Percentiles rank a stretch among this genome's conserved stretches.
Conservation (phyloP, 2,888 invertebrate species). For the Chrysina gloriosa region DNA sequence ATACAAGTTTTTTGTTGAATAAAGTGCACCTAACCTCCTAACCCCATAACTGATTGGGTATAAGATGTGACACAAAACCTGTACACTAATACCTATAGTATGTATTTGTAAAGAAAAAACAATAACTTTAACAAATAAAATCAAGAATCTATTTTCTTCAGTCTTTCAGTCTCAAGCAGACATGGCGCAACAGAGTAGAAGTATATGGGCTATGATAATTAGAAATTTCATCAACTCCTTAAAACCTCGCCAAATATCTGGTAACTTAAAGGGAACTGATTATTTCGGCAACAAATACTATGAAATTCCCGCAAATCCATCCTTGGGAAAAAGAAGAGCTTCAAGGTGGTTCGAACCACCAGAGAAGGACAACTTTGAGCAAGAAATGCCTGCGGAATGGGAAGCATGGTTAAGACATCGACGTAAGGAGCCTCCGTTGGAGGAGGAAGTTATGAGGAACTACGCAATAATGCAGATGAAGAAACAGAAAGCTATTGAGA, state of each 20-base stretch:
- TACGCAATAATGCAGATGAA: slow-evolving; percentile 78
- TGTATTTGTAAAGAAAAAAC: no score
- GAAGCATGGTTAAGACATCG: slow-evolving; percentile 83
- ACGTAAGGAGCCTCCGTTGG: slow-evolving; percentile 74
- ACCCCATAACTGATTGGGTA: no score
- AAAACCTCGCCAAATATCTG: slow-evolving; percentile 68
- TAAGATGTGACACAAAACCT: no score
- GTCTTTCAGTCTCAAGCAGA: not conserved
- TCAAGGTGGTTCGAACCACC: slow-evolving; percentile 63
- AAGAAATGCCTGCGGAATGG: slow-evolving; percentile 88
- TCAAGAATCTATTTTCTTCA: no score
- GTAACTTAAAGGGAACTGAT: slow-evolving; percentile 76
- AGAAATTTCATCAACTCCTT: slow-evolving; percentile 75
- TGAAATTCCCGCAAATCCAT: slow-evolving; percentile 78
- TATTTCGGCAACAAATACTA: slow-evolving; percentile 85
- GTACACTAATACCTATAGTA: no score
- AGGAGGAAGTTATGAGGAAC: slow-evolving; percentile 79
- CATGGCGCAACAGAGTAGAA: slow-evolving; percentile 50
- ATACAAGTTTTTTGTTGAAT: no score
- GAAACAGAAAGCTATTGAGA: slow-evolving; percentile 78
- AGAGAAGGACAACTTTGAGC: slow-evolving; percentile 73
- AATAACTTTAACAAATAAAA: no score
- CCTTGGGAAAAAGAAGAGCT: slow-evolving; percentile 73
- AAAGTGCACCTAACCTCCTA: no score
- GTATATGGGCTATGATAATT: slow-evolving; percentile 65